Percentiles rank a stretch among this genome's conserved stretches.
phyloP scores from a whole-genome alignment of 1,140 invertebrate species.

The Lethrus apterus region DNA sequence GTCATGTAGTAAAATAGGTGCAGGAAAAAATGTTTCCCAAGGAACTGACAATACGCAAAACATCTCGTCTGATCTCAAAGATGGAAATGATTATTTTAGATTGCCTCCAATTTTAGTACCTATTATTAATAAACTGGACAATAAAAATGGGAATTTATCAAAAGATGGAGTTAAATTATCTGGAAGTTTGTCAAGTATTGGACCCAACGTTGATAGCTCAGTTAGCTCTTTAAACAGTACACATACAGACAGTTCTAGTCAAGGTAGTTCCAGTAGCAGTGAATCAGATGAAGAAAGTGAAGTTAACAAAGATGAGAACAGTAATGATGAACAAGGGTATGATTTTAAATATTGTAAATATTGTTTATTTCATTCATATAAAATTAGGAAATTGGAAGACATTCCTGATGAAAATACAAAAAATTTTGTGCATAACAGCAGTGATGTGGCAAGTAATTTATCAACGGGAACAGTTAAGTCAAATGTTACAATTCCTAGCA shows the following conservation, averaged over 20 bases:
- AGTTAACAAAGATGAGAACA: not conserved
- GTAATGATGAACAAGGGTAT: not conserved
- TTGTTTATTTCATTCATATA: not conserved
- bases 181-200: conserved; percentile 54
- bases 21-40: conserved; percentile 47
- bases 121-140: conserved; percentile 41
- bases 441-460: conserved; percentile 20
- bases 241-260: conserved; percentile 30
- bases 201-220: conserved; percentile 58
- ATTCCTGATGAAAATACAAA: not conserved
- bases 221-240: conserved; percentile 46
- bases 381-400: not conserved
- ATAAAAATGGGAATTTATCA: conserved; percentile 15
- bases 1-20: conserved; percentile 28
- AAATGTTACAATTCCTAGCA: conserved; percentile 19
- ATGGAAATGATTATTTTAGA: conserved; percentile 48
- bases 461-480: conserved; percentile 24
- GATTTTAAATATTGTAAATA: conserved; percentile 4
- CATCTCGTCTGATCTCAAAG: conserved; percentile 39
- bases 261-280: conserved; percentile 50
- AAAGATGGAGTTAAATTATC: conserved; percentile 20
- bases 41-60: conserved; percentile 48
- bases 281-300: conserved; percentile 40
- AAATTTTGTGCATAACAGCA: not conserved
- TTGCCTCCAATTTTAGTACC: conserved; percentile 64